phyloP scores from a whole-genome alignment of 2,888 invertebrate genomes.

The Drosophila kambysellisi region DNA sequence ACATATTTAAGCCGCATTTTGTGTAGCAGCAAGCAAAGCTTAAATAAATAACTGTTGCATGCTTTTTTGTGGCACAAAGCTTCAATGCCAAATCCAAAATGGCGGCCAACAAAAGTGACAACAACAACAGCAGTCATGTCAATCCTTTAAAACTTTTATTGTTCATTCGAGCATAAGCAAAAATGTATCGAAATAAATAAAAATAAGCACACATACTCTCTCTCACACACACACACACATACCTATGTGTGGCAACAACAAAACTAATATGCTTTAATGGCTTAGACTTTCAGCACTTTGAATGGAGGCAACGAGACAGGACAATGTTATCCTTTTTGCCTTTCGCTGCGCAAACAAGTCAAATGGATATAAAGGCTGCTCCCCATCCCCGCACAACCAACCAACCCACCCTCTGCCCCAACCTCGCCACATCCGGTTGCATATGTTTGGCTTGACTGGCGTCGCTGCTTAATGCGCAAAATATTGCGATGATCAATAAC shows the following conservation, averaged over 20 bases:
- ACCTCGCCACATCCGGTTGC: slow-evolving; percentile 39
- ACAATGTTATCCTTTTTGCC: slow-evolving; percentile 76
- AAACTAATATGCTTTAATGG: slow-evolving; percentile 80
- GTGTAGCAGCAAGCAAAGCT: background rate
- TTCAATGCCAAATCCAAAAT: slow-evolving; percentile 56
- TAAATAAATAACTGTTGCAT: slow-evolving; percentile 67
- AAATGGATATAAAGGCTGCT: slow-evolving; percentile 68
- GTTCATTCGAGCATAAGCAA: slow-evolving; percentile 68
- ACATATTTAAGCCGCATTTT: background rate
- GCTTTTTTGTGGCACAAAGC: slow-evolving; percentile 19
- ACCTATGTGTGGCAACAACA: slow-evolving; percentile 14
- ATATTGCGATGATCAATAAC: slow-evolving; percentile 81
- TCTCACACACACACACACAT: background rate
- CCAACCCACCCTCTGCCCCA: background rate
- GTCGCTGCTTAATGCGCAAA: slow-evolving; percentile 79
- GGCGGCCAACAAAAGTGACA: slow-evolving; percentile 46
- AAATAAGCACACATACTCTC: slow-evolving; percentile 18
- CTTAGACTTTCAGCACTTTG: slow-evolving; percentile 78
- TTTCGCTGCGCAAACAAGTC: slow-evolving; percentile 74
- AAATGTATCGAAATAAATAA: slow-evolving; percentile 72
- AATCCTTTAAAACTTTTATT: slow-evolving; percentile 79
- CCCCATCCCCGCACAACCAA: background rate
- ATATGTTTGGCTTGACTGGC: slow-evolving; percentile 77
- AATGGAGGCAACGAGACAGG: slow-evolving; percentile 58
- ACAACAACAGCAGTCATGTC: slow-evolving; percentile 46